A percentile compares a stretch with the other conserved stretches of the same genome.
Evolutionary conservation across 2,113 vertebrate species (phyloP).

Genomic region (Naja naja): DNA sequence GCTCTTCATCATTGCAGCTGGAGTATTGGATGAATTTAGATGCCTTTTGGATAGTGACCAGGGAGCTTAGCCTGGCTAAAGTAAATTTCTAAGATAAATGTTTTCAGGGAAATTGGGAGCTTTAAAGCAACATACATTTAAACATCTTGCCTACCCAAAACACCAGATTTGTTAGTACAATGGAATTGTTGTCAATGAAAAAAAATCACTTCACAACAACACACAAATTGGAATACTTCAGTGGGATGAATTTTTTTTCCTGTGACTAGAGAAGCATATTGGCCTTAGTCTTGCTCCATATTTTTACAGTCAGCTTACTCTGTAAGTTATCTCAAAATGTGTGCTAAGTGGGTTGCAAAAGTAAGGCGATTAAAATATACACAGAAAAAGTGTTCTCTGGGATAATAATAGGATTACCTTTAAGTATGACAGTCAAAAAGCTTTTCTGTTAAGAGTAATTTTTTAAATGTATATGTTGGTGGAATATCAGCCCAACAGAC

Average conservation of each 20-base stretch:
- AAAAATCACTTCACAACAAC: neutral
- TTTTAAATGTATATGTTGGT: conserved; percentile 50
- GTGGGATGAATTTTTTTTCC: neutral
- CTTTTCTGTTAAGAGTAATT: conserved; percentile 44
- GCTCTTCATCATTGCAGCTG: neutral
- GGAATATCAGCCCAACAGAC: conserved; percentile 22
- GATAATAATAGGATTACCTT: neutral
- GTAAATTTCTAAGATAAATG: neutral
- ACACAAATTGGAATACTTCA: neutral
- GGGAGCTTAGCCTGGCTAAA: neutral
- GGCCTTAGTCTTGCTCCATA: neutral
- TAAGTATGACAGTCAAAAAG: conserved; percentile 34
- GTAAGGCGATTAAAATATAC: conserved; percentile 8
- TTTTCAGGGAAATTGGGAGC: neutral
- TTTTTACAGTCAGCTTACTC: conserved; percentile 34
- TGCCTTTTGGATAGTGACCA: neutral
- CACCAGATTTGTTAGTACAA: neutral
- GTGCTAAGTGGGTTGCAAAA: conserved; percentile 61
- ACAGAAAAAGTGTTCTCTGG: conserved; percentile 5
- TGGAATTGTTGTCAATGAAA: neutral
- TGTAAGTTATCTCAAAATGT: conserved; percentile 39
- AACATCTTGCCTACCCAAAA: neutral
- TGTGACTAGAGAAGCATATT: neutral
- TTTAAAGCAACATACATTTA: neutral
- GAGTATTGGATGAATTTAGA: neutral